Evolutionary conservation across 2,113 vertebrate genomes (phyloP), one percentile per base, ranked within the genome.

Genomic region (Gymnobelideus leadbeateri): DNA sequence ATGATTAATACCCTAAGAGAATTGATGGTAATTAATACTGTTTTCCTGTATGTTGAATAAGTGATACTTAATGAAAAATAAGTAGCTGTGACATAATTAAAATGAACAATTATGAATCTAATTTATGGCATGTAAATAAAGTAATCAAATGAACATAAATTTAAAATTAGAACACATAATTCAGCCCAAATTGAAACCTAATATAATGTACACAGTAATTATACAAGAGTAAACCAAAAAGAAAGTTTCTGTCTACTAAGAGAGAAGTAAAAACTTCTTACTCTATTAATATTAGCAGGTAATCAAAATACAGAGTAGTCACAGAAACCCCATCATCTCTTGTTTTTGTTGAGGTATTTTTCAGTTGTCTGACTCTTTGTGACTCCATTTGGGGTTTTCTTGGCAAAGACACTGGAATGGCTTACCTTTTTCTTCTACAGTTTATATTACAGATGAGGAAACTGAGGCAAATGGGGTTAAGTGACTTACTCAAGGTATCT

Each of bases 11-110:
- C 84, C 77, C 93, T 93, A 28, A 94, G 28, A 95, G 5, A 96
- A 96, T 90, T 95, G 49, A 84, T 52, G 24, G 90, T 49, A 95
- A 93, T 90, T 96, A 93, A 95, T 91, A 47, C n/a, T 92, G 16
- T 55, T 95, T 95, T 95, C 68, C 3, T 52, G 96, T 95, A 91
- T 95, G 23, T 94, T 92, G 93, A 94, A 95, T 77, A 91, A 8
- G 68, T 52, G 6, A 92, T 84, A 77, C 10, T 93, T 93, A 95
- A 52, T 96, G 50, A 96, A 95, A 97, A 95, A 43, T 61, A 94
- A 92, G 5, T 92, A 50, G 7, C 19, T 95, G 14, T 95, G 68
- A 95, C 43, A 92, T 51, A 61, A 51, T 90, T 91, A 61, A 96
- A 97, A 91, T 57, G 21, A 96, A n/a, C 2, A 96, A 92, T 37